Evolutionary conservation across 1,140 invertebrate genomes (phyloP).

Genomic region (Diachasmimorpha longicaudata): DNA sequence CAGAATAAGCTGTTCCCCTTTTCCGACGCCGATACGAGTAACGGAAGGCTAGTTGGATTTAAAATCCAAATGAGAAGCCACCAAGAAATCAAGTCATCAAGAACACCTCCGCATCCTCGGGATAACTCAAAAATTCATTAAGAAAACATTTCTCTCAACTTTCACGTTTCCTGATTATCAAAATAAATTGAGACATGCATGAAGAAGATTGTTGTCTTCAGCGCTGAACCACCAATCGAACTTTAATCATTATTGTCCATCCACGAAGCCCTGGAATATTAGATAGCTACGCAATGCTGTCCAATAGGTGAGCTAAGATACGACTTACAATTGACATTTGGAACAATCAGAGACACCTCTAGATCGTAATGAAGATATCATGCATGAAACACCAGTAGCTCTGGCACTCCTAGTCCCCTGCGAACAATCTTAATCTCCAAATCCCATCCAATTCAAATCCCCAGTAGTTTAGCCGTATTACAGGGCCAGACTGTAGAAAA

Average conservation of each 20-base stretch:
- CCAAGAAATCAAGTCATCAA: no score
- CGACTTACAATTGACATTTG: background rate
- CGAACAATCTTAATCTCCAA: background rate
- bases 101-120: no score
- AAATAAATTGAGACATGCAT: no score
- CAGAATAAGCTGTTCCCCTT: no score
- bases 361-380: constrained; percentile 10
- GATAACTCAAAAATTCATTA: no score
- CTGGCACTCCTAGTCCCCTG: background rate
- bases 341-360: background rate
- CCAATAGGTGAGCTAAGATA: background rate
- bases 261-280: constrained; percentile 10
- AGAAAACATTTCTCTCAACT: no score
- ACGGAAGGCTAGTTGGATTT: no score
- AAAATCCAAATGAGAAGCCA: no score
- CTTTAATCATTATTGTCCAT: background rate
- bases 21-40: no score
- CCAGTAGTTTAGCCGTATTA: background rate
- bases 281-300: background rate
- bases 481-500: background rate
- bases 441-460: background rate
- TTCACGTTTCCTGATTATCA: background rate
- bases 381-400: background rate
- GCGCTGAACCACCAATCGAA: background rate
- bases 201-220: no score